Percentiles rank a stretch among this genome's conserved stretches.
Evolutionary conservation across 1,140 invertebrate genomes (phyloP).

Genomic region (Apocrypta bakeri): DNA sequence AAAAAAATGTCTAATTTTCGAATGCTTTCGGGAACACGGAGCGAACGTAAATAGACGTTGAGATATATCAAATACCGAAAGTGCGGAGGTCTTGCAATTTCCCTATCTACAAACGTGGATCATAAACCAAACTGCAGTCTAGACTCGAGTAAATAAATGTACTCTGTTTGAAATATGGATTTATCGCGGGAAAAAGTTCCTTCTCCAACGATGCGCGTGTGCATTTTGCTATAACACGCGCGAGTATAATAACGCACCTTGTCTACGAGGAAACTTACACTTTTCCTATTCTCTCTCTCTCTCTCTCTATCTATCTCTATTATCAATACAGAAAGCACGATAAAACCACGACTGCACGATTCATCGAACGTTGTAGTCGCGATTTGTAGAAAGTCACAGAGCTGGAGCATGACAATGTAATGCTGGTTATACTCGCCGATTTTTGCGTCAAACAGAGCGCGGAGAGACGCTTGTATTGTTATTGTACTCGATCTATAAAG

Average conservation of each 20-base stretch:
- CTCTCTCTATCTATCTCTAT: not conserved
- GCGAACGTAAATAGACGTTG: too few relatives aligned
- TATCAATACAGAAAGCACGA: not conserved
- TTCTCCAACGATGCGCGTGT: too few relatives aligned
- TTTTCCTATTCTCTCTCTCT: not conserved
- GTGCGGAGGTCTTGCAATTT: too few relatives aligned
- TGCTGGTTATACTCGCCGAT: constrained; percentile 55
- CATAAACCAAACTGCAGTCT: too few relatives aligned
- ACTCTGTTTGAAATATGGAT: too few relatives aligned
- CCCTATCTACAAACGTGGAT: too few relatives aligned
- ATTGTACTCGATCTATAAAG: not conserved
- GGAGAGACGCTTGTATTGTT: constrained; percentile 41
- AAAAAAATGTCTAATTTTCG: not conserved
- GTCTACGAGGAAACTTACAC: not conserved
- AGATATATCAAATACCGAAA: too few relatives aligned
- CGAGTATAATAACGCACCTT: too few relatives aligned
- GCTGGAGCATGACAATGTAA: constrained; percentile 66
- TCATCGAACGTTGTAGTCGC: constrained; percentile 49
- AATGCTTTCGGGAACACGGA: too few relatives aligned
- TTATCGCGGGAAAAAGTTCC: too few relatives aligned
- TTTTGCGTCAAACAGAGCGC: constrained; percentile 68
- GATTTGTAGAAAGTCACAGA: constrained; percentile 61
- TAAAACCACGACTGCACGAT: not conserved
- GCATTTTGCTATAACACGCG: too few relatives aligned
- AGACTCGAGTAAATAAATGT: too few relatives aligned